Base-by-base conservation (phyloP, 2,888 invertebrate species). In the Plebejus argus region DNA sequence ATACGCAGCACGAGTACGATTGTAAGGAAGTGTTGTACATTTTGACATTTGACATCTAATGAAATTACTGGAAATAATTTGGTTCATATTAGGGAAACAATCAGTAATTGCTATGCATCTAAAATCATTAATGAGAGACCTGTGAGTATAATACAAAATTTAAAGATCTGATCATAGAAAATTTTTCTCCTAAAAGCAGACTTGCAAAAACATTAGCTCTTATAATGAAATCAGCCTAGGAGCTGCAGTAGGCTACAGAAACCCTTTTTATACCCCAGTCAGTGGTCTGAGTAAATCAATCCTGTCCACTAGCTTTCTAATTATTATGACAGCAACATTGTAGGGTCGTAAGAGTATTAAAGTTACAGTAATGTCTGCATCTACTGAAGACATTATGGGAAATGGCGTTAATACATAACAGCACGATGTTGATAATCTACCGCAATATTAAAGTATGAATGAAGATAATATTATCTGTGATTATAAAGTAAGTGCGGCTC, bases 401-500 rank as follows among this genome's bases (percentile, higher is more conserved):
- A 45, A 76, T 18, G 28, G 58, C 56, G 72, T 58, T 45, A 74
- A 77, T 72, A 35, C 56, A 72, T 77, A 58, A 72, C 72, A 77
- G 58, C 58, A 39, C 39, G 33, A 74, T 53, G 56, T 28, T 77
- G 58, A 77, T 77, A 72, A 70, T 70, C 39, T 12, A 53, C 58
- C 71, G 56, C 70, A 71, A 71, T 20, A 77, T 77, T 72, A 71
- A 72, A 77, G 56, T 71, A 74, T 74, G 53, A 71, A 77, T 71
- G 77, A 77, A 56, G 70, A 70, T 76, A 56, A 56, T 56, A 77
- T 77, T 77, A 77, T 71, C 76, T 74, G 61, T 76, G 76, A 79
- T 77, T 76, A 76, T 79, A 78, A 81, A 79, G 35, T 76, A 56
- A 78, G 77, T 61, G 78, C 78, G 78, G 78, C 79, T 78, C 61